Base-by-base conservation (phyloP, 2,797 vertebrate species). In the Heterohyrax brucei region DNA sequence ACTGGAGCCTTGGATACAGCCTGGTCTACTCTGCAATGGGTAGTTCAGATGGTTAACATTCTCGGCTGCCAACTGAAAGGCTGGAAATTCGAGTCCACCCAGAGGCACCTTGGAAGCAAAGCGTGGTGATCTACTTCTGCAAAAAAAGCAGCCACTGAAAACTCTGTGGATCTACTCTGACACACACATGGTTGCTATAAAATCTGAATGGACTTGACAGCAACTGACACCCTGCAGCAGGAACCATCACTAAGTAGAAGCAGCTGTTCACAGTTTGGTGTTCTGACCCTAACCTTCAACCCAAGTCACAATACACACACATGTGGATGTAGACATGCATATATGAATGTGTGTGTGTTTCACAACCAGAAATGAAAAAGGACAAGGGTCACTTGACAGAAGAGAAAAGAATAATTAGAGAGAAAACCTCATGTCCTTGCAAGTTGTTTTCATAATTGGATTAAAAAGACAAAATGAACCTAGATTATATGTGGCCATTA, bases 401-500 rank as follows among this genome's bases (percentile, higher is more conserved):
- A 85, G n/a, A 56, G 26, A 84, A 93, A 94, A 93, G 7, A 61
- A 62, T 5, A 46, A 96, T 77, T 30, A 28, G 75, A 10, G 90
- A 94, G 79, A 80, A 78, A 70, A 75, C 18, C 50, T 80, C 13
- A 53, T 0, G 30, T 53, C 12, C n/a, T 19, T 77, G 39, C n/a
- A 90, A 70, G 39, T 19, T 89, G 87, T 89, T 95, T 92, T 80
- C 39, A 90, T 82, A 96, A 96, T 44, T 84, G n/a, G 24, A 85
- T 92, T 95, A 78, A 70, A 89, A 93, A 87, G 64, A 89, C 44
- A 92, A 61, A 70, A 75, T 22, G 30, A 78, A 88, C 62, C 83
- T 73, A 81, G 18, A 78, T 76, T 96, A 73, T 75, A 96, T 97
- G 59, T 85, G 84, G 83, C 9, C 64, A 95, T 92, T 97, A 94